These are phyloP conservation scores for Pollenia labialis DNA, from an alignment of 2,888 invertebrate species.

Conservation along the genomic window DNA sequence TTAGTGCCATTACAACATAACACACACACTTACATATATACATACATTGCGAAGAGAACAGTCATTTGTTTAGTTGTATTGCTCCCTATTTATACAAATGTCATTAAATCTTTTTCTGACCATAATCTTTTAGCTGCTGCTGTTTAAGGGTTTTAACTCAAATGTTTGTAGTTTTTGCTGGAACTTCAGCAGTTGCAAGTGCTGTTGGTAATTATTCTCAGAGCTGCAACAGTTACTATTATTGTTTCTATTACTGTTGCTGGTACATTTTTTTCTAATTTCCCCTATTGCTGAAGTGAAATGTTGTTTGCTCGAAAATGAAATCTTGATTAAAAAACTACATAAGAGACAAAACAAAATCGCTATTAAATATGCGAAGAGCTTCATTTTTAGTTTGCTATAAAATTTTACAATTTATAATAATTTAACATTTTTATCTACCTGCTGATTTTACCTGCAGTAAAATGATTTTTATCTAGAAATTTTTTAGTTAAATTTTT, in stretches of 20 bases:
- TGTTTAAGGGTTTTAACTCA: conserved; percentile 37
- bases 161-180: conserved; percentile 39
- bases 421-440: conserved; percentile 13
- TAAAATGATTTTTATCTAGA: not conserved
- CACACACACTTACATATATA: conserved; percentile 11
- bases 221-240: not conserved
- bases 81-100: conserved; percentile 65
- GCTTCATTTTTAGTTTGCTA: conserved; percentile 20
- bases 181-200: conserved; percentile 10
- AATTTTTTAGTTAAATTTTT: not conserved
- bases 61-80: conserved; percentile 38
- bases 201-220: conserved; percentile 3
- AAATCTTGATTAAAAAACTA: conserved; percentile 82
- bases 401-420: conserved; percentile 9
- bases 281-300: conserved; percentile 1
- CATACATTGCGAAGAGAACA: not conserved
- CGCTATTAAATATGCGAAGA: conserved; percentile 5
- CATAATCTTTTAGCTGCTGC: conserved; percentile 67
- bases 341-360: conserved; percentile 66
- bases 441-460: not conserved
- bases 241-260: not conserved
- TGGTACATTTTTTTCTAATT: not conserved
- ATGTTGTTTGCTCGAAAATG: conserved; percentile 76
- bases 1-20: not conserved
- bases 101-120: conserved; percentile 72